Conservation (phyloP, 2,113 vertebrate genomes). For the Zapornia atra region DNA sequence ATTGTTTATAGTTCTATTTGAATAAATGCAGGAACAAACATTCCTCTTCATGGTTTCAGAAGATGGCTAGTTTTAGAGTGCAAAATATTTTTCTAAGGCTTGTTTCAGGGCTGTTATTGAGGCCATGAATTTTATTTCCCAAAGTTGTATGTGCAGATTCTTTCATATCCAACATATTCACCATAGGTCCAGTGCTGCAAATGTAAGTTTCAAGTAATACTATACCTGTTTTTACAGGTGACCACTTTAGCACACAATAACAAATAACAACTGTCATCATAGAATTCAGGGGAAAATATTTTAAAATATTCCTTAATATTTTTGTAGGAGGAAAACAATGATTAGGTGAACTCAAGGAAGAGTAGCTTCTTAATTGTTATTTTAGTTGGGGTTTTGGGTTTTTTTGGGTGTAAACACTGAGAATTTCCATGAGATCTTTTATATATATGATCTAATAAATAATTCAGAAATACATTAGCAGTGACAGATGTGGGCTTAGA, state of each 20-base stretch:
- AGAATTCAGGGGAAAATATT: neutral
- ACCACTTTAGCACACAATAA: neutral
- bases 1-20: neutral
- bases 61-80: neutral
- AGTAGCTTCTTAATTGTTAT: neutral
- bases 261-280: neutral
- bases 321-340: neutral
- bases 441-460: neutral
- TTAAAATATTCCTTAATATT: neutral
- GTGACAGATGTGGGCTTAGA: neutral
- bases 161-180: neutral
- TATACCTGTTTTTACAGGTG: neutral
- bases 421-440: neutral
- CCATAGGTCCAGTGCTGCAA: neutral
- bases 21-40: neutral
- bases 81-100: neutral
- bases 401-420: neutral
- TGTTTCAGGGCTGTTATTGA: neutral
- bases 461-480: neutral
- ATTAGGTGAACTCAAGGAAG: neutral
- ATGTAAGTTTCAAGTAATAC: neutral
- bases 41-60: neutral
- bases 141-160: neutral
- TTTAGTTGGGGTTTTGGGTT: neutral
- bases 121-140: neutral